Conservation (phyloP, 2,888 invertebrate species). For the Corythucha ciliata region DNA sequence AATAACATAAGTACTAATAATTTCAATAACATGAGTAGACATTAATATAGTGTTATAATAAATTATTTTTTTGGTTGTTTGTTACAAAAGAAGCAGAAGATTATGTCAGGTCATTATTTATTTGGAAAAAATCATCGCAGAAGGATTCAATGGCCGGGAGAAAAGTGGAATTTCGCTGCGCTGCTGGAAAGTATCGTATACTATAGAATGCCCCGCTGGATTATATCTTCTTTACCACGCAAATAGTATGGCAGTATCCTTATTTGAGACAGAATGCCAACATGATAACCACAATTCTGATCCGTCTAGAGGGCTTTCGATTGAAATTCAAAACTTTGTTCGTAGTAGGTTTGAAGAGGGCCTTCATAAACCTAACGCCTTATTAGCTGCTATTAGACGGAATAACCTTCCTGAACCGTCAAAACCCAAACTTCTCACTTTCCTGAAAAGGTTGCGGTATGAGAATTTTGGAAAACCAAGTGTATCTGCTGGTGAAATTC, state of each 20-base stretch:
- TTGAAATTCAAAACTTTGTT: not conserved
- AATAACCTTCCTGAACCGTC: slow-evolving; percentile 18
- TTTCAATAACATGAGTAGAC: no score
- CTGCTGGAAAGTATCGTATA: slow-evolving; percentile 14
- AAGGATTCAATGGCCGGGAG: no score
- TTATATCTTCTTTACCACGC: slow-evolving; percentile 15
- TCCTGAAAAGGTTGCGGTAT: slow-evolving; percentile 14
- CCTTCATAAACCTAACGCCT: slow-evolving; percentile 1
- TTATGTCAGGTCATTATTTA: no score
- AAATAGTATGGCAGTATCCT: slow-evolving; percentile 7
- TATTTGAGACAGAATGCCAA: slow-evolving; percentile 12
- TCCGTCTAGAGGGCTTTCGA: slow-evolving; percentile 5
- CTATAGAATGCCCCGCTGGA: slow-evolving; percentile 17
- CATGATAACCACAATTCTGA: slow-evolving; percentile 7
- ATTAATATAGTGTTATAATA: no score
- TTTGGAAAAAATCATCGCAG: no score
- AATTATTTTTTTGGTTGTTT: no score
- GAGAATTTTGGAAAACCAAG: slow-evolving; percentile 15
- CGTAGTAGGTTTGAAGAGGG: slow-evolving; percentile 1
- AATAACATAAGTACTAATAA: no score
- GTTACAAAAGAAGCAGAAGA: no score
- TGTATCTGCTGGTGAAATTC: slow-evolving; percentile 20
- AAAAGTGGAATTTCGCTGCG: slow-evolving; percentile 14
- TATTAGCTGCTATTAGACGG: slow-evolving; percentile 9
- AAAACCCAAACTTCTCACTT: slow-evolving; percentile 17